Base-by-base conservation (phyloP, 2,113 vertebrate genomes). In the Pollimyrus isidori region DNA sequence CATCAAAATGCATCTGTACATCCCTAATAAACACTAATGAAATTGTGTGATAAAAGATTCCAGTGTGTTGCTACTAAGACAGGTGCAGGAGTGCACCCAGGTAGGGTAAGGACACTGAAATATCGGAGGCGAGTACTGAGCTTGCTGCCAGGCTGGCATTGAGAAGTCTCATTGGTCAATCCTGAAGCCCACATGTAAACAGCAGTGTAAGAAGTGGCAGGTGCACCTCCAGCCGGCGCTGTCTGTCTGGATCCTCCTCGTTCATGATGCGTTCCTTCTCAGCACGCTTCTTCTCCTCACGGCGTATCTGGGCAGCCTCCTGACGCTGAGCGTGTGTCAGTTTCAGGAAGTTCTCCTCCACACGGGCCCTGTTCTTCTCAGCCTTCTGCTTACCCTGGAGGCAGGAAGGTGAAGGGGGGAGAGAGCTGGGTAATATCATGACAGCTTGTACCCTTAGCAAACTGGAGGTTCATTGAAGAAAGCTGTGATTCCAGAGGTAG, bases 191-290 rank as follows among this genome's bases (percentile, higher is more conserved):
- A 1, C n/a, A 26, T 76, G 30, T 17, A 19, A 17, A 76, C 30
- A 15, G 11, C 69, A 39, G 26, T 13, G 30, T 76, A 13, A 11
- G 13, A 76, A 76, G 69, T 30, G 11, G 30, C 69, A 39, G 23
- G 26, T 10, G 58, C 90, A 97, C 98, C 97, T 99, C 98, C 90
- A 99, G 95, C 26, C 98, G 96, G 3, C 98, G 97, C 90, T 99
- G 98, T 23, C 98, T 98, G 89, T 99, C 98, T 0, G 98, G 98
- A 89, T 99, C 98, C 94, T 99, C 98, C 86, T 99, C 98, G 0
- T 97, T 99, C 98, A 99, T 99, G 95, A 99, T 99, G 48, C 97
- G 95, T 93, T 99, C 98, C 92, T 99, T 99, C 95, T 99, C 98
- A 0, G 98, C 98, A 52, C 98, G 95, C 87, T 98, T 99, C 92